Evolutionary conservation across 2,888 invertebrate genomes (phyloP).

Genomic region (Ganaspis brasiliensis): DNA sequence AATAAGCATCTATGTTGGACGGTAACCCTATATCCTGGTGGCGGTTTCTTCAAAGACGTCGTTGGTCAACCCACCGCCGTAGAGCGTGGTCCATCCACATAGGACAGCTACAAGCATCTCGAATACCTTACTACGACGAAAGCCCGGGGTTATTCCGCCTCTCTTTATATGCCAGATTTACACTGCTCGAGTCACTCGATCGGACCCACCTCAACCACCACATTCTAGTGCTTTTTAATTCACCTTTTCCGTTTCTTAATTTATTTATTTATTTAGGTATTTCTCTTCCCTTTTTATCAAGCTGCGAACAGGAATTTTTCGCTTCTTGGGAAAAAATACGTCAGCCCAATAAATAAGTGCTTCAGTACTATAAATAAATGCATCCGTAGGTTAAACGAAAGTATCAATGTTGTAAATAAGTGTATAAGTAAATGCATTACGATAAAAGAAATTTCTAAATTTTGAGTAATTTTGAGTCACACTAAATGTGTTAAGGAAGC

Average conservation of each 20-base stretch:
- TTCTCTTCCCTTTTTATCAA: too few species aligned
- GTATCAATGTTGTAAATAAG: too few species aligned
- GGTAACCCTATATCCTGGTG: constrained; percentile 76
- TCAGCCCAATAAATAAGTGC: too few species aligned
- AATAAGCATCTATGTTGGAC: constrained; percentile 72
- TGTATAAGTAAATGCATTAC: too few species aligned
- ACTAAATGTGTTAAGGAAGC: too few species aligned
- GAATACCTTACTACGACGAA: constrained; percentile 76
- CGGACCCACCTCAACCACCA: constrained; percentile 58
- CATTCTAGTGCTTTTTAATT: constrained; percentile 43
- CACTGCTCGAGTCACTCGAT: constrained; percentile 59
- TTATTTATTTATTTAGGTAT: too few species aligned
- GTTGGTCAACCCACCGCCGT: constrained; percentile 74
- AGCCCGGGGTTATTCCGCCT: constrained; percentile 62
- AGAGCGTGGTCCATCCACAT: constrained; percentile 75
- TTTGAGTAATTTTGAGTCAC: too few species aligned
- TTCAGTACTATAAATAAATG: too few species aligned
- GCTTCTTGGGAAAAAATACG: background rate
- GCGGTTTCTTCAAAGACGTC: constrained; percentile 77
- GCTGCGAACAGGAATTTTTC: background rate
- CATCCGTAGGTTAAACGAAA: too few species aligned
- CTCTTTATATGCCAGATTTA: constrained; percentile 60
- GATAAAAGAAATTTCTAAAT: too few species aligned
- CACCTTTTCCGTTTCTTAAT: constrained; percentile 13
- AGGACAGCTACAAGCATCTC: constrained; percentile 79